A percentile compares a stretch with the other conserved stretches of the same genome.
phyloP scores from a whole-genome alignment of 2,888 invertebrate species.

The Notodonta ziczac region DNA sequence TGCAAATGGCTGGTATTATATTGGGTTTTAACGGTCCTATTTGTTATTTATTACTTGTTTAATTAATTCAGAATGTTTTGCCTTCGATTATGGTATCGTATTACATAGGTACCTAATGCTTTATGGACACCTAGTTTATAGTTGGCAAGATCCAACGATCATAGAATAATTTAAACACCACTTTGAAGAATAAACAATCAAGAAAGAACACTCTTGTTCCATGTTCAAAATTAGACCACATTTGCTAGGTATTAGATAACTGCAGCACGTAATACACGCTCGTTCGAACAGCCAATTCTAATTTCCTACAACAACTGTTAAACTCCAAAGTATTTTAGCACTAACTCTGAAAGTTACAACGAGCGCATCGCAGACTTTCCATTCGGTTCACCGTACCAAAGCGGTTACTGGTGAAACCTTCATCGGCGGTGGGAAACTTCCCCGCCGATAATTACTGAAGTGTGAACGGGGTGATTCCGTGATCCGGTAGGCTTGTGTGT shows the following conservation, averaged over 20 bases:
- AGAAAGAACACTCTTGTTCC: too few species aligned
- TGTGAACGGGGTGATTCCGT: constrained; percentile 65
- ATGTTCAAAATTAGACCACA: too few species aligned
- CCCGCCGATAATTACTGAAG: constrained; percentile 71
- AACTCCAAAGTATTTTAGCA: constrained; percentile 48
- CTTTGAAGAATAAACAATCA: too few species aligned
- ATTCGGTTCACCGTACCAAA: constrained; percentile 51
- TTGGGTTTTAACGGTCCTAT: constrained; percentile 5
- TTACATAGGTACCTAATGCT: too few species aligned
- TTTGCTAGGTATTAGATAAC: too few species aligned
- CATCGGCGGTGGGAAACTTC: constrained; percentile 68
- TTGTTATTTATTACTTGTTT: neutral
- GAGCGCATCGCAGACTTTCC: constrained; percentile 48
- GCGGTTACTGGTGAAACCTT: constrained; percentile 60
- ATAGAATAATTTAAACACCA: too few species aligned
- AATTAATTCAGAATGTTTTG: too few species aligned
- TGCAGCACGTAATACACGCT: neutral
- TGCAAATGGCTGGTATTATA: constrained; percentile 12
- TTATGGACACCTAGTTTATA: too few species aligned
- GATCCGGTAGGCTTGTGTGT: constrained; percentile 34
- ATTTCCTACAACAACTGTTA: constrained; percentile 40
- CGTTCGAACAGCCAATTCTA: constrained; percentile 28
- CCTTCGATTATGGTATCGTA: too few species aligned
- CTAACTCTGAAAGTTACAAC: constrained; percentile 52
- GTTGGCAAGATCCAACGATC: too few species aligned